phyloP scores from a whole-genome alignment of 1,140 invertebrate species.

The Drosophila pallidifrons region DNA sequence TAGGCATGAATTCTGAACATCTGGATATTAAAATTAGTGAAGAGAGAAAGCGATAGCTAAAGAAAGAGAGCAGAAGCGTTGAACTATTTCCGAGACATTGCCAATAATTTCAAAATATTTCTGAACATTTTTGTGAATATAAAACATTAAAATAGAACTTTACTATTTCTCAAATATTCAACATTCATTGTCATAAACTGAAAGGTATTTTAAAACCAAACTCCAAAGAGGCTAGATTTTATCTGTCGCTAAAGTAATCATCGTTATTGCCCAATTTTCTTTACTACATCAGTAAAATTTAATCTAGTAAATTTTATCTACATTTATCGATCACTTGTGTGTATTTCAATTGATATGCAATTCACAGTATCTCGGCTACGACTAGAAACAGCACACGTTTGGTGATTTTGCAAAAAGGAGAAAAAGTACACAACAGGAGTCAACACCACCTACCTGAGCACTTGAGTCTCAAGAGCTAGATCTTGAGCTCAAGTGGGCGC shows the following conservation, averaged over 20 bases:
- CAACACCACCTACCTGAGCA: constrained; percentile 68
- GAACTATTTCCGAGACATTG: not conserved
- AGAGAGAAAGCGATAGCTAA: not conserved
- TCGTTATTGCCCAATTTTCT: not conserved
- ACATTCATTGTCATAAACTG: too few species aligned
- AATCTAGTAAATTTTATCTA: not conserved
- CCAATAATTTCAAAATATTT: too few species aligned
- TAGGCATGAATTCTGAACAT: constrained; percentile 44
- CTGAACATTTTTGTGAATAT: too few species aligned
- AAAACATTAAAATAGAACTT: too few species aligned
- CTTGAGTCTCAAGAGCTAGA: constrained; percentile 71
- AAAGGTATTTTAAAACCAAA: too few species aligned
- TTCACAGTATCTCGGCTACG: not conserved
- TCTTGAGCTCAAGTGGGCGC: constrained; percentile 78
- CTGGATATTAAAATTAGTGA: constrained; percentile 29
- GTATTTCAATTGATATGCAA: not conserved
- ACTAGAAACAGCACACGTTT: constrained; percentile 12
- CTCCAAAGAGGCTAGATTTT: too few species aligned
- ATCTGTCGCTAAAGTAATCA: too few species aligned
- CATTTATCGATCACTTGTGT: not conserved
- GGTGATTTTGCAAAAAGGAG: constrained; percentile 58
- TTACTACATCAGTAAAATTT: not conserved
- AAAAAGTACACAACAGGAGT: constrained; percentile 49
- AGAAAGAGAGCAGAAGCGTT: not conserved
- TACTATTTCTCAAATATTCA: too few species aligned